Evolutionary conservation across 2,797 vertebrate genomes (phyloP).

Genomic region (Tamandua tetradactyla): DNA sequence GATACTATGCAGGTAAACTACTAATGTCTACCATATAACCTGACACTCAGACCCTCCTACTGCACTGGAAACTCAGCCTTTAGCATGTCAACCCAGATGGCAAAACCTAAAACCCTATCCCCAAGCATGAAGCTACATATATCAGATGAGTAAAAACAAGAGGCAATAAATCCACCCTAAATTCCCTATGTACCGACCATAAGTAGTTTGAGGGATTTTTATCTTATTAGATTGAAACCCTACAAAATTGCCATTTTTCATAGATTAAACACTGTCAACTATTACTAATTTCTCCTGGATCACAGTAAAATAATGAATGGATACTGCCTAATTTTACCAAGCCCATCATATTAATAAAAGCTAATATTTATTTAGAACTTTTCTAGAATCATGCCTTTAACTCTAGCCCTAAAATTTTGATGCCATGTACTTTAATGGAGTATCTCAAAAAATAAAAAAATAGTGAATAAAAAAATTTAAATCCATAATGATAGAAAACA

Average conservation of each 20-base stretch:
- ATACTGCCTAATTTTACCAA: not conserved
- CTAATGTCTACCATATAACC: not conserved
- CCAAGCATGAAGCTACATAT: not conserved
- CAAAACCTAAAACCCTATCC: not conserved
- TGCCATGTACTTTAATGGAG: not conserved
- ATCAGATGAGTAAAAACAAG: not conserved
- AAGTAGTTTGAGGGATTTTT: not conserved
- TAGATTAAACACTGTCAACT: not conserved
- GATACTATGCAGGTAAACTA: not conserved
- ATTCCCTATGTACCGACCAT: not conserved
- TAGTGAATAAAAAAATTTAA: not conserved
- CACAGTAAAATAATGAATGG: not conserved
- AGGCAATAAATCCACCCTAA: not conserved
- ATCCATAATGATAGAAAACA: not conserved
- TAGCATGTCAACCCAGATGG: not conserved
- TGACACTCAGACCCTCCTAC: not conserved
- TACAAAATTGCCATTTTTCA: not conserved
- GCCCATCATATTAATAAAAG: not conserved
- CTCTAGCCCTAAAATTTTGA: not conserved
- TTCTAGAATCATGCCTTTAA: not conserved
- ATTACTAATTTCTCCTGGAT: not conserved
- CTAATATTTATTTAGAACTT: constrained; percentile 1
- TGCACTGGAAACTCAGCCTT: not conserved
- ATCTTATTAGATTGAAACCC: not conserved
- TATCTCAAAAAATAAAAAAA: not conserved